phyloP scores from a whole-genome alignment of 2,888 invertebrate genomes.

The Megalurothrips usitatus region DNA sequence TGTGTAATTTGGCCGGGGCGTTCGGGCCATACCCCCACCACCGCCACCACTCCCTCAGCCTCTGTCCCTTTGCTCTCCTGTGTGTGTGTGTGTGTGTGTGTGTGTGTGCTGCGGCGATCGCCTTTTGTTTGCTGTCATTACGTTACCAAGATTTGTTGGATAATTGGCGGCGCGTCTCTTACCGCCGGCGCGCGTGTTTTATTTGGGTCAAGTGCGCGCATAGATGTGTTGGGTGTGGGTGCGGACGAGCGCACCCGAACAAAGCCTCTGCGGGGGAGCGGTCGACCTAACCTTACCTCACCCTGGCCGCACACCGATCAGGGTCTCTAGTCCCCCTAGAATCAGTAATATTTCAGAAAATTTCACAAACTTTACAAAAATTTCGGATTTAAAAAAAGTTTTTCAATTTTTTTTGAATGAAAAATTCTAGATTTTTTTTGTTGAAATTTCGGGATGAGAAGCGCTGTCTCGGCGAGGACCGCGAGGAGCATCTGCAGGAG shows the following conservation, averaged over 20 bases:
- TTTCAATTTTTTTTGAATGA: no score
- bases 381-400: no score
- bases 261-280: not conserved
- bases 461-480: no score
- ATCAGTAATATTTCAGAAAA: no score
- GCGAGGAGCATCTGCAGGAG: no score
- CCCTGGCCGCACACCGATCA: no score
- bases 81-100: no score
- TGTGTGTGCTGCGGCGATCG: not conserved
- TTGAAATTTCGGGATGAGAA: no score
- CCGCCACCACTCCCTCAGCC: not conserved
- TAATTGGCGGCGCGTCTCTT: not conserved
- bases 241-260: not conserved
- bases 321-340: no score
- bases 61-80: not conserved
- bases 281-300: no score
- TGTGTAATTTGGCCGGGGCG: slow-evolving; percentile 21
- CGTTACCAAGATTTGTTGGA: not conserved
- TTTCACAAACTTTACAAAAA: no score
- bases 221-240: not conserved
- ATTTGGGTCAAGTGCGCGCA: not conserved
- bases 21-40: not conserved
- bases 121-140: slow-evolving; percentile 22
- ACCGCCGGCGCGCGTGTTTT: not conserved
- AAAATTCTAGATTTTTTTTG: no score